Percentiles rank a stretch among this genome's conserved stretches.
Evolutionary conservation across 2,113 vertebrate genomes (phyloP).

Genomic region (Plecotus auritus): DNA sequence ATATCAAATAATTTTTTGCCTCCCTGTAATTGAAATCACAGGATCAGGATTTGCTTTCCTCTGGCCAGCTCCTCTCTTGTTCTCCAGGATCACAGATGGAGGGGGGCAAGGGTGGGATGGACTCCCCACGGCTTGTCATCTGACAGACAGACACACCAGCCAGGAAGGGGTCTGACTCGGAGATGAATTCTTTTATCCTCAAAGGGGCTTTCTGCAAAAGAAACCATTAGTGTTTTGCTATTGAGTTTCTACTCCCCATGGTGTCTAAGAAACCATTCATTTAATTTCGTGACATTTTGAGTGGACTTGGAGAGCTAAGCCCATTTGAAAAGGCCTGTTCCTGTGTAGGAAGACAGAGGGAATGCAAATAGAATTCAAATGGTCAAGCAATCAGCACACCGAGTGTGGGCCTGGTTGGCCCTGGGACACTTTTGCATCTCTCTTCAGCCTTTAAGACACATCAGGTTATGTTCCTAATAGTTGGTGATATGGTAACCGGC

Average conservation of each 20-base stretch:
- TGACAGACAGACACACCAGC: constrained; percentile 62
- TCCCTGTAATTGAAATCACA: constrained; percentile 69
- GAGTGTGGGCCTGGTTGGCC: not conserved
- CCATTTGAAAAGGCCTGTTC: constrained; percentile 56
- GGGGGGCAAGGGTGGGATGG: constrained; percentile 55
- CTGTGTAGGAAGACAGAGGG: constrained; percentile 33
- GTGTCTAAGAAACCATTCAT: constrained; percentile 68
- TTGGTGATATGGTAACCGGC: not conserved
- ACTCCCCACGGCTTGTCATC: constrained; percentile 35
- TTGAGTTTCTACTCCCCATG: constrained; percentile 71
- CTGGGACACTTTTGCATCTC: not conserved
- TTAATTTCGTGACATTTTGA: constrained; percentile 71
- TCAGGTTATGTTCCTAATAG: not conserved
- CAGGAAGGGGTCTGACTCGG: constrained; percentile 76
- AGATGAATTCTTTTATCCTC: constrained; percentile 78
- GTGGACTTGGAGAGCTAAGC: constrained; percentile 71
- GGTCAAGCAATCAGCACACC: constrained; percentile 21
- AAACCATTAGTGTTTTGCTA: constrained; percentile 74
- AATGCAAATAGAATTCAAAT: constrained; percentile 59
- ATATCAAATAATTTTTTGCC: constrained; percentile 74
- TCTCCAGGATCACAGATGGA: constrained; percentile 61
- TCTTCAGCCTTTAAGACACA: not conserved
- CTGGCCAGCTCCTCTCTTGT: constrained; percentile 56
- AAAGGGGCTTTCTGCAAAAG: constrained; percentile 77
- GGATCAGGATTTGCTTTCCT: constrained; percentile 62